A percentile compares a stretch with the other conserved stretches of the same genome.
Conservation (phyloP, 2,113 vertebrate species). For the Sminthopsis crassicaudata region DNA sequence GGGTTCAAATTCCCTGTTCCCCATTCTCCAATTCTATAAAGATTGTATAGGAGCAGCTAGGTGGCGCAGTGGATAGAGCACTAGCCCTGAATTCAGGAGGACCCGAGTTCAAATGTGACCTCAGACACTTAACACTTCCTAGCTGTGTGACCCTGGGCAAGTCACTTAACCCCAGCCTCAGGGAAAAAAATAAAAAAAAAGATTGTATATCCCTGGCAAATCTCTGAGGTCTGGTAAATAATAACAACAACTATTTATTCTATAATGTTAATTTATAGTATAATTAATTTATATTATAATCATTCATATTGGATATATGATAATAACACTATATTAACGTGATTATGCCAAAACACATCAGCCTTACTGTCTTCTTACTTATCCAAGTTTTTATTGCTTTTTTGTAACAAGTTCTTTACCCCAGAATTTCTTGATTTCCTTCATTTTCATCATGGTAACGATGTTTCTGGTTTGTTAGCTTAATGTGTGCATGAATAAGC, state of each 20-base stretch:
- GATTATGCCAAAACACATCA: not conserved
- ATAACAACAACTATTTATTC: not conserved
- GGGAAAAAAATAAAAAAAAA: no score
- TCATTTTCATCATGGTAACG: accelerated
- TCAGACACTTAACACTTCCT: no score
- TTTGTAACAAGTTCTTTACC: not conserved
- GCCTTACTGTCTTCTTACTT: not conserved
- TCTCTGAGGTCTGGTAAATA: not conserved
- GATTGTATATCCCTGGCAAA: not conserved
- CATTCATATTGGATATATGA: not conserved
- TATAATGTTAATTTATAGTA: not conserved
- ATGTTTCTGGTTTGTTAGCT: not conserved
- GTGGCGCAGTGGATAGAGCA: no score
- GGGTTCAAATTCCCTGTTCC: not conserved
- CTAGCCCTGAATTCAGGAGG: no score
- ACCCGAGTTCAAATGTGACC: no score
- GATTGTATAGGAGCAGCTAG: no score
- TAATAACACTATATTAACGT: not conserved
- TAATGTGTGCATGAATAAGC: accelerated
- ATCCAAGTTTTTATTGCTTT: not conserved
- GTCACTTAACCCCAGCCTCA: no score
- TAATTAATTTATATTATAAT: not conserved
- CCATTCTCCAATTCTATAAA: not conserved
- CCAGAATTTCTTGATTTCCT: not conserved
- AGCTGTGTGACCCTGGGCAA: no score